phyloP scores from a whole-genome alignment of 2,888 invertebrate genomes.

The Tachina grossa region DNA sequence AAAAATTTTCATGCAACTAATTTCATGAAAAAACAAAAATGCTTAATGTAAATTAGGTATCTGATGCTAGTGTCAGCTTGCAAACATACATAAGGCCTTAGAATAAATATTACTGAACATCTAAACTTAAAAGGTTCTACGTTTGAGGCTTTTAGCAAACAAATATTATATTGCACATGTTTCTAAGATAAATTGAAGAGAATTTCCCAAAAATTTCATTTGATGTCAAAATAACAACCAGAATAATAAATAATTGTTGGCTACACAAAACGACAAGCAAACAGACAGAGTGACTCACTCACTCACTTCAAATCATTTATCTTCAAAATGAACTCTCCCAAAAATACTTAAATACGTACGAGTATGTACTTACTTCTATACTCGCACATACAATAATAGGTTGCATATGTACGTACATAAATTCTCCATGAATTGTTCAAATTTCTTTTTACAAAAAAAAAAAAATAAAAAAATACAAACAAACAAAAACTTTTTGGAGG shows the following conservation, averaged over 20 bases:
- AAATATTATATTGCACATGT: neutral
- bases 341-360: neutral
- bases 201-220: neutral
- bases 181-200: neutral
- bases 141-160: too few species aligned
- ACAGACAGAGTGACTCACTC: neutral
- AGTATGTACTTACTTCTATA: too few species aligned
- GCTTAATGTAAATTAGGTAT: too few species aligned
- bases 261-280: neutral
- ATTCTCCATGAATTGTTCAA: constrained; percentile 27
- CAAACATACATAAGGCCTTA: too few species aligned
- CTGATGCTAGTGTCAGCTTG: too few species aligned
- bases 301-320: constrained; percentile 31
- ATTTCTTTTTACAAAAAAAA: constrained; percentile 3
- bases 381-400: neutral
- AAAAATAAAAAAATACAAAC: neutral
- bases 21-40: too few species aligned
- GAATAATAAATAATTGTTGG: constrained; percentile 6
- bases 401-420: neutral
- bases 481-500: neutral
- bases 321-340: constrained; percentile 10
- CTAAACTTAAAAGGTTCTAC: too few species aligned
- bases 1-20: too few species aligned
- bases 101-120: too few species aligned
- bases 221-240: constrained; percentile 12